Percentiles rank a stretch among this genome's conserved stretches.
Conservation (phyloP, 2,888 invertebrate species). For the Rotaria socialis region DNA sequence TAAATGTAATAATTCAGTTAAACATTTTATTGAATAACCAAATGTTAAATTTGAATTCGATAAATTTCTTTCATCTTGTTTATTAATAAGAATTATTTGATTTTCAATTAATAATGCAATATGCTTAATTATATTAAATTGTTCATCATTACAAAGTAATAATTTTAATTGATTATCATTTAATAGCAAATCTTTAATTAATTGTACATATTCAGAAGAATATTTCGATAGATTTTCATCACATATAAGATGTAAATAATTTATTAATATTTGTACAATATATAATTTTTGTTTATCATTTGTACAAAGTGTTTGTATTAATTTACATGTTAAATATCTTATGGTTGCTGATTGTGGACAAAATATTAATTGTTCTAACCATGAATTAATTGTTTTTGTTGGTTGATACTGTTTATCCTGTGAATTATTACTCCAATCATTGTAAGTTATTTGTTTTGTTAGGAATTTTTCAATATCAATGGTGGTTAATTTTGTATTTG, state of each 20-base stretch:
- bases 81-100: background rate
- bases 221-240: background rate
- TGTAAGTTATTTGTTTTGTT: background rate
- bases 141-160: background rate
- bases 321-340: constrained; percentile 34
- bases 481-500: constrained; percentile 43
- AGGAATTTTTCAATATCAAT: constrained; percentile 21
- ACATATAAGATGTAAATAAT: background rate
- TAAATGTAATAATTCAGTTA: constrained; percentile 73
- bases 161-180: constrained; percentile 33
- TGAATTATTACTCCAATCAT: background rate
- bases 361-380: constrained; percentile 12
- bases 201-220: constrained; percentile 29
- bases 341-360: constrained; percentile 37
- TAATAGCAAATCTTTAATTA: background rate
- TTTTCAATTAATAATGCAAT: background rate
- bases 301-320: constrained; percentile 17
- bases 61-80: background rate
- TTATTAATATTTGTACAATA: constrained; percentile 11
- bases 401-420: background rate
- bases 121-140: background rate
- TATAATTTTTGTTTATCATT: constrained; percentile 33
- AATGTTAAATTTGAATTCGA: constrained; percentile 41
- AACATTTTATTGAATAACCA: constrained; percentile 43
- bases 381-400: background rate